Conservation (phyloP, 2,113 vertebrate genomes). For the Ranitomeya imitator region DNA sequence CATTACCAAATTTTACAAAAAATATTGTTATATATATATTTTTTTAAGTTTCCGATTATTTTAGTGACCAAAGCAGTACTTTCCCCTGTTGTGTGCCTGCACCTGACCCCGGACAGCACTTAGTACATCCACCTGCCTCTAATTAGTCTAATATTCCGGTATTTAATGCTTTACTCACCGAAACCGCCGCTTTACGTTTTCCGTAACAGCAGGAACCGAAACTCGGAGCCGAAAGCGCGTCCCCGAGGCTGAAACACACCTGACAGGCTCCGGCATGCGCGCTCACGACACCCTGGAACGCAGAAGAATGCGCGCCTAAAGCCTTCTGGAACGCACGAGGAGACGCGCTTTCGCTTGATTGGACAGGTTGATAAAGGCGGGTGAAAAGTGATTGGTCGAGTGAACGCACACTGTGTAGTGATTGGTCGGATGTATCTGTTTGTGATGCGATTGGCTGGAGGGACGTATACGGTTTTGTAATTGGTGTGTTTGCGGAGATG, state of each 20-base stretch:
- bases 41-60: too few species aligned
- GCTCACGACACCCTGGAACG: neutral
- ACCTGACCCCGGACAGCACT: neutral
- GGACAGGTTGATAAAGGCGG: too few species aligned
- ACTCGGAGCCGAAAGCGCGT: constrained; percentile 44
- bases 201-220: constrained; percentile 28
- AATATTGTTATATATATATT: too few species aligned
- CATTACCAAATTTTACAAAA: too few species aligned
- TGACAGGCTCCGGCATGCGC: neutral
- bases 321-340: neutral
- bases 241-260: constrained; percentile 9
- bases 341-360: neutral
- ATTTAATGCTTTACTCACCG: neutral
- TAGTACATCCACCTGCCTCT: neutral
- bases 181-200: neutral
- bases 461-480: neutral
- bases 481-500: neutral
- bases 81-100: too few species aligned
- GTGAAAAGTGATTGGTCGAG: constrained; percentile 1
- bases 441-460: neutral
- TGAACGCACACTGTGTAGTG: neutral
- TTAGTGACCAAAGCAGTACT: too few species aligned
- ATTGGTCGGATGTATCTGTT: neutral
- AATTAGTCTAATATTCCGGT: neutral
- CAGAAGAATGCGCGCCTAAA: neutral